Evolutionary conservation across 2,113 vertebrate species (phyloP).

Genomic region (Vulpes ferrilata): DNA sequence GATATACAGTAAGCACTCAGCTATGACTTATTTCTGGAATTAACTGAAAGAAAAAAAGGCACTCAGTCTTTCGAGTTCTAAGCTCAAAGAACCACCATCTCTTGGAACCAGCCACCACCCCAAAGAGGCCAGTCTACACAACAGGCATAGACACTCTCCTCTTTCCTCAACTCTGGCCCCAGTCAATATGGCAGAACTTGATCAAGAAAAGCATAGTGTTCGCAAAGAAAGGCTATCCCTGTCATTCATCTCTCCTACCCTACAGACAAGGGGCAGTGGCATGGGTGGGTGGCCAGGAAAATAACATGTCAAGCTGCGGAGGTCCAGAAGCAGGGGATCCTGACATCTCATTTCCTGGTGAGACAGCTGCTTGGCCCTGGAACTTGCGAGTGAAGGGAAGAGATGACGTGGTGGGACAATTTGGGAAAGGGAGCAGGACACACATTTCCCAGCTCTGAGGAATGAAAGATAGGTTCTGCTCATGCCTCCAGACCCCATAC

Average conservation of each 20-base stretch:
- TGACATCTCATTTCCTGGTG: background rate
- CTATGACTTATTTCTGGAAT: background rate
- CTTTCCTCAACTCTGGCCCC: background rate
- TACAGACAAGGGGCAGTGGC: background rate
- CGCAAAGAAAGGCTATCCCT: background rate
- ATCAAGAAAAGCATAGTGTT: background rate
- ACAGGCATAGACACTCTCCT: background rate
- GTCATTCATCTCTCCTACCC: background rate
- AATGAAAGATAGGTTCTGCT: background rate
- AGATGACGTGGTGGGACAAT: background rate
- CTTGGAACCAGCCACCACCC: no score
- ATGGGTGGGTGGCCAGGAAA: background rate
- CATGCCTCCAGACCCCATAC: background rate
- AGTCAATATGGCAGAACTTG: background rate
- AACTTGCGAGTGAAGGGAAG: background rate
- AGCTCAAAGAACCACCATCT: background rate
- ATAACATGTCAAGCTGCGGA: background rate
- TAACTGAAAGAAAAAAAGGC: background rate
- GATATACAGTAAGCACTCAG: background rate
- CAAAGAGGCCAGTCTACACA: background rate
- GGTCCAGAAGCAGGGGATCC: background rate
- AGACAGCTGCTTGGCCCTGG: background rate
- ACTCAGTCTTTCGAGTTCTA: background rate
- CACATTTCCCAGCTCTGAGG: background rate
- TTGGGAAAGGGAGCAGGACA: background rate